These are phyloP conservation scores for Sebastes vulpes DNA, from an alignment of 2,797 vertebrate species.

Conservation along the genomic window DNA sequence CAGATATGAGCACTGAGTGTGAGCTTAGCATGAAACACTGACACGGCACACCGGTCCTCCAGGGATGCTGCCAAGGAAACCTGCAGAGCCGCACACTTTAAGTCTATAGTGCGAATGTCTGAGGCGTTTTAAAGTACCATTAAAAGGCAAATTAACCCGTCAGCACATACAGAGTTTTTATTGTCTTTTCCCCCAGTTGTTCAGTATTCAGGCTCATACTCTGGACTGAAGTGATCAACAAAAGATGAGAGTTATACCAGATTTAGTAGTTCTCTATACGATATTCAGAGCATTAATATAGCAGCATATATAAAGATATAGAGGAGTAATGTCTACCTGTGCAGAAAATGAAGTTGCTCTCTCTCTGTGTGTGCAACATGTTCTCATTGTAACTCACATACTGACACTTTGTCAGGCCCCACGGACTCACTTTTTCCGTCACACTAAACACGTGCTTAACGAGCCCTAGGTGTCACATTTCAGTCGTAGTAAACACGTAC, in stretches of 20 bases:
- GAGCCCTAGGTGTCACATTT: too few relatives aligned
- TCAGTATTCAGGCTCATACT: not conserved
- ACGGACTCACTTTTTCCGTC: rapidly evolving
- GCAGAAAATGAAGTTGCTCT: too few relatives aligned
- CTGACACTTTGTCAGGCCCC: too few relatives aligned
- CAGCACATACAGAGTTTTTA: not conserved
- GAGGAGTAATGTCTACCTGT: too few relatives aligned
- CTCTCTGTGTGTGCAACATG: too few relatives aligned
- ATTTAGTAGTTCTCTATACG: not conserved
- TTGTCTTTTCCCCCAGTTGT: not conserved
- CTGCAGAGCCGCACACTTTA: constrained; percentile 22
- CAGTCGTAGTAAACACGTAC: rapidly evolving
- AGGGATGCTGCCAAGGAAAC: constrained; percentile 49
- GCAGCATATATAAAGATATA: too few relatives aligned
- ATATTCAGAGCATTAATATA: too few relatives aligned
- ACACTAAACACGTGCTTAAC: too few relatives aligned
- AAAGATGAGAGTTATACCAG: not conserved
- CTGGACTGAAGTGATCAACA: too few relatives aligned
- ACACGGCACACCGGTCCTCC: constrained; percentile 50
- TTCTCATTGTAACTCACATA: too few relatives aligned
- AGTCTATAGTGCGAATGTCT: not conserved
- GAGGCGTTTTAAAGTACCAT: not conserved
- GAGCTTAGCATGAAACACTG: constrained; percentile 56
- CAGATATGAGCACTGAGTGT: constrained; percentile 52
- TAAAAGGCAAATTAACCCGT: not conserved